A percentile compares a stretch with the other conserved stretches of the same genome.
phyloP scores from a whole-genome alignment of 2,888 invertebrate genomes.

The Agrotis puta region DNA sequence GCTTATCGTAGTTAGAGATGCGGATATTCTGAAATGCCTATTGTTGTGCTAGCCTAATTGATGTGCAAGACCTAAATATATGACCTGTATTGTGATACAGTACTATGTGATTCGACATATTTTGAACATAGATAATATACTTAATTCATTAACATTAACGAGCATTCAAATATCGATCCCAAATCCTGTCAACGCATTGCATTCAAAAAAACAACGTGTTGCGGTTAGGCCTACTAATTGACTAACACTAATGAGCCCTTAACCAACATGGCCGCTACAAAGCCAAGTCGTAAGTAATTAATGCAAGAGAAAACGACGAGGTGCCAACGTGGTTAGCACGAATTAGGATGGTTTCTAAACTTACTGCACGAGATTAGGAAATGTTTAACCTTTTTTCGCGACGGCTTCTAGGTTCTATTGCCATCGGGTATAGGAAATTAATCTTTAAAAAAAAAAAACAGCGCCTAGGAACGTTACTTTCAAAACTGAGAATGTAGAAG shows the following conservation, averaged over 20 bases:
- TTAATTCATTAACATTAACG: too few species aligned
- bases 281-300: slow-evolving; percentile 8
- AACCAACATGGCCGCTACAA: background rate
- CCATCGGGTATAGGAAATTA: too few species aligned
- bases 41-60: slow-evolving; percentile 37
- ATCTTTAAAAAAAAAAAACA: too few species aligned
- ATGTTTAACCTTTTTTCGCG: background rate
- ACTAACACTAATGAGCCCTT: slow-evolving; percentile 17
- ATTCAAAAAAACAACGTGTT: background rate
- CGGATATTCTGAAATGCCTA: slow-evolving; percentile 24
- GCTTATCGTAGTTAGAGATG: slow-evolving; percentile 40
- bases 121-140: too few species aligned
- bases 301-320: slow-evolving; percentile 1
- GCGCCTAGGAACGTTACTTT: too few species aligned
- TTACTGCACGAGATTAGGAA: background rate
- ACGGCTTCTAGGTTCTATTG: background rate
- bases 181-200: background rate
- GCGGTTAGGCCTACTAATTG: background rate
- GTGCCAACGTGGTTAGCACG: background rate
- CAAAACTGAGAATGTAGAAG: too few species aligned
- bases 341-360: background rate
- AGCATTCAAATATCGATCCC: background rate
- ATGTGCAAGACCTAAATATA: slow-evolving; percentile 14
- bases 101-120: background rate
- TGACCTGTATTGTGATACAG: slow-evolving; percentile 7